phyloP scores from a whole-genome alignment of 2,797 vertebrate genomes.

The Pempheris klunzingeri region DNA sequence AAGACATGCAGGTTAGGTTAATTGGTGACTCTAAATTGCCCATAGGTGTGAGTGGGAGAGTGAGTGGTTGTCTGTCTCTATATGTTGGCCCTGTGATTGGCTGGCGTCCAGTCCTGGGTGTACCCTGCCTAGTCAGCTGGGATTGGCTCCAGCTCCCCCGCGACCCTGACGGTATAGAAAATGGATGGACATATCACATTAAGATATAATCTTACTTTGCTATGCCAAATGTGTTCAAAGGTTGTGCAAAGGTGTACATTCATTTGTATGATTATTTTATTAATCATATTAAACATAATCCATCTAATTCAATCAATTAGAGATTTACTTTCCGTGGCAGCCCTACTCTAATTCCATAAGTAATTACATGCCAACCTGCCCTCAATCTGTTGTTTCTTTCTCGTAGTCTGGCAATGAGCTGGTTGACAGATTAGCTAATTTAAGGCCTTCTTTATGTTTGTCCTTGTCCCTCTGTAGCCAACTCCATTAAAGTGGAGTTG shows the following conservation, averaged over 20 bases:
- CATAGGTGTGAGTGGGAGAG: too few relatives aligned
- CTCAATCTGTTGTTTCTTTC: not conserved
- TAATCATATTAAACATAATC: not conserved
- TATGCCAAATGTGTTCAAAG: slow-evolving; percentile 1
- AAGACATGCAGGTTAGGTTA: too few relatives aligned
- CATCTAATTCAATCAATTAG: not conserved
- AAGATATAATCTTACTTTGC: not conserved
- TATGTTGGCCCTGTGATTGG: too few relatives aligned
- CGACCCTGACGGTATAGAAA: too few relatives aligned
- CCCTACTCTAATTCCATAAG: not conserved
- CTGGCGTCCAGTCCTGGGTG: too few relatives aligned
- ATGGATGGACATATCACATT: not conserved
- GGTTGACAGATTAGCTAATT: not conserved
- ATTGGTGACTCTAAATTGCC: too few relatives aligned
- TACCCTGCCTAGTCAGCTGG: too few relatives aligned
- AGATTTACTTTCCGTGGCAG: slow-evolving; percentile 11
- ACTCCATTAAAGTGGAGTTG: slow-evolving; percentile 98
- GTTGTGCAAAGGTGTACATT: not conserved
- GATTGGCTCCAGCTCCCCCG: too few relatives aligned
- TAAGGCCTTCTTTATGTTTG: slow-evolving; percentile 16
- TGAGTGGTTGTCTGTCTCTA: too few relatives aligned
- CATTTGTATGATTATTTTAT: not conserved
- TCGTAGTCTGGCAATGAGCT: not conserved
- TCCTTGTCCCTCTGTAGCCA: slow-evolving; percentile 82
- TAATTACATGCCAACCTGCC: not conserved